These are phyloP conservation scores for Anguilla rostrata DNA, from an alignment of 2,113 vertebrate genomes.

Conservation along the genomic window DNA sequence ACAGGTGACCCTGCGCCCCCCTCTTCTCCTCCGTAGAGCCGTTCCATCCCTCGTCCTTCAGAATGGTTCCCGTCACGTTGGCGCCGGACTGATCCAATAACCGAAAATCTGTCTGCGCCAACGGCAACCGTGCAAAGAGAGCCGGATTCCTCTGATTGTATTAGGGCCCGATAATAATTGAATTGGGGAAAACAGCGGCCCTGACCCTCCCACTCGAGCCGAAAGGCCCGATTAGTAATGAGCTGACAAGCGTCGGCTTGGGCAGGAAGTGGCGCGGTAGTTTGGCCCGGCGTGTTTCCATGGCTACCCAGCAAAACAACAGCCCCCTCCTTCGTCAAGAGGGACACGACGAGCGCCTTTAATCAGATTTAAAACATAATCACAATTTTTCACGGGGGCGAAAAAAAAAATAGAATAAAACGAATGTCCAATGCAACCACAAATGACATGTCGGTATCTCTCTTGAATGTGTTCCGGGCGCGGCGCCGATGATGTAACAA, in stretches of 20 bases:
- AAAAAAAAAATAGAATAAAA: neutral
- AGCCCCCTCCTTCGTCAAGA: neutral
- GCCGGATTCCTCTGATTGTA: slow-evolving; percentile 9
- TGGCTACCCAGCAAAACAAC: neutral
- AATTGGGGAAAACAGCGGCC: slow-evolving; percentile 8
- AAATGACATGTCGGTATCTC: neutral
- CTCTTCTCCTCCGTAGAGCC: neutral
- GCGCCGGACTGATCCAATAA: slow-evolving; percentile 29
- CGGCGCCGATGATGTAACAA: no score
- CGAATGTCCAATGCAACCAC: neutral
- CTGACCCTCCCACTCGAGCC: neutral
- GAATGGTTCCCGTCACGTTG: neutral
- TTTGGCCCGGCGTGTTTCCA: neutral
- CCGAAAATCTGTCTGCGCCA: slow-evolving; percentile 2
- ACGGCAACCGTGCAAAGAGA: neutral
- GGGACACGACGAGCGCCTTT: neutral
- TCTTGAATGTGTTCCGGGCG: neutral
- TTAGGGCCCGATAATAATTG: slow-evolving; percentile 22
- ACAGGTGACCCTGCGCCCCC: neutral
- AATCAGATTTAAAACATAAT: neutral
- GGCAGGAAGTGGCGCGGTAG: neutral
- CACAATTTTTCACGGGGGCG: neutral
- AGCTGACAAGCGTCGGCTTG: neutral
- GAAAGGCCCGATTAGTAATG: neutral
- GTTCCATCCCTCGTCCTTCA: neutral